phyloP scores from a whole-genome alignment of 2,797 vertebrate species.

The Threskiornis aethiopicus region DNA sequence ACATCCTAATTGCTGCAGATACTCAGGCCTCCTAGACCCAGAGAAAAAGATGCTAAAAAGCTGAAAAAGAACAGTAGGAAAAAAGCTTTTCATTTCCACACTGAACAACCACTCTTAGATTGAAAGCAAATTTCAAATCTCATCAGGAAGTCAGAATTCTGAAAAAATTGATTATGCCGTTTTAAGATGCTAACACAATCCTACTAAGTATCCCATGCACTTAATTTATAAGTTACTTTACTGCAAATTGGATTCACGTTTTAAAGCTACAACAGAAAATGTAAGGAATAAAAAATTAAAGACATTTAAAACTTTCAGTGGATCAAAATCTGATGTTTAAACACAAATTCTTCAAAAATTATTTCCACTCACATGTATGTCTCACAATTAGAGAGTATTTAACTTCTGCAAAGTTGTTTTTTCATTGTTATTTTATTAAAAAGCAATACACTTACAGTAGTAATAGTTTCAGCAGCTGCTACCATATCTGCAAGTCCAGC shows the following conservation, averaged over 20 bases:
- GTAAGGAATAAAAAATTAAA: background rate
- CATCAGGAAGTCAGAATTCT: background rate
- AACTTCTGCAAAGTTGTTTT: background rate
- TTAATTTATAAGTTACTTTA: background rate
- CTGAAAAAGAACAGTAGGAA: background rate
- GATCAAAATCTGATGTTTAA: background rate
- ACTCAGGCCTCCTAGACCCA: background rate
- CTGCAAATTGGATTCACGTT: background rate
- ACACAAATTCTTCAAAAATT: background rate
- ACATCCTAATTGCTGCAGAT: background rate
- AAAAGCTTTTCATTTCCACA: background rate
- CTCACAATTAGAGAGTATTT: background rate
- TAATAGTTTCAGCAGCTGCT: conserved; percentile 96
- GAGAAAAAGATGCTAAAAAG: background rate
- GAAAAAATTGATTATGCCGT: background rate
- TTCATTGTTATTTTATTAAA: background rate
- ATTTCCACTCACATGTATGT: background rate
- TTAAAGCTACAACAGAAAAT: background rate
- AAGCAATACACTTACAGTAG: conserved; percentile 85
- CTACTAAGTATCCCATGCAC: background rate
- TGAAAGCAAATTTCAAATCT: background rate
- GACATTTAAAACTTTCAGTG: background rate
- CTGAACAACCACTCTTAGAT: background rate
- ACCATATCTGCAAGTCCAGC: conserved; percentile 98
- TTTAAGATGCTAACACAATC: background rate